Evolutionary conservation across 2,888 invertebrate species (phyloP), one percentile per base, ranked within the genome.

Genomic region (Platynereis dumerilii): DNA sequence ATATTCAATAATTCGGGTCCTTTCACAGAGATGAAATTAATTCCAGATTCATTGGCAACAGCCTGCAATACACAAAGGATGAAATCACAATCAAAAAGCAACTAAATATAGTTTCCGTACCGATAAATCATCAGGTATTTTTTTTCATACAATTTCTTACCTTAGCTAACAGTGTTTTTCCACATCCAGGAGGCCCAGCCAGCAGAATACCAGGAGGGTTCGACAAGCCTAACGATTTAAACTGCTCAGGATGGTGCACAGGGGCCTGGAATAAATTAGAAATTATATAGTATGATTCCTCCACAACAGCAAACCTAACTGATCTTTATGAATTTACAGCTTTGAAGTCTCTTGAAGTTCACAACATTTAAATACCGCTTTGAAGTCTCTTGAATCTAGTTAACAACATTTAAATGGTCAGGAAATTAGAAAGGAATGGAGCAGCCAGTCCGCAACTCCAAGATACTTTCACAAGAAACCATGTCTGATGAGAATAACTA

Each of bases 1-100:
- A 98, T 99, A 81, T 96, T 98, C 65, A 99, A 87, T 61, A 99
- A 85, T 85, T 99, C 99, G 0, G 99, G 98, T 20, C 99, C 99
- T 86, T 98, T 99, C 0, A 99, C 96, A 7, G 96, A 96, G 76
- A 99, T 96, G 77, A 99, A 99, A 86, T 98, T 99, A 48, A 99
- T 93, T 39, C 96, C 96, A 45, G 97, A 95, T 86, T 99, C 98
- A 86, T 98, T 98, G 0, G 99, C 98, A 45, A 99, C 91, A 27
- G 98, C 99, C 84, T 85, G 72, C 52, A 53, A 44, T n/a, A n/a
- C n/a, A 34, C 42, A 64, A 58, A 26, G 20, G 22, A 60, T 15
- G 34, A 29, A 20, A 10, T 12, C 10, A 42, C 42, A 17, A 12
- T 42, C 17, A 42, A 17, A 42, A 42, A 42, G 17, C 42, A 42